Percentiles rank a stretch among this genome's conserved stretches.
Conservation (phyloP, 1,140 invertebrate genomes). For the Grapholita molesta region DNA sequence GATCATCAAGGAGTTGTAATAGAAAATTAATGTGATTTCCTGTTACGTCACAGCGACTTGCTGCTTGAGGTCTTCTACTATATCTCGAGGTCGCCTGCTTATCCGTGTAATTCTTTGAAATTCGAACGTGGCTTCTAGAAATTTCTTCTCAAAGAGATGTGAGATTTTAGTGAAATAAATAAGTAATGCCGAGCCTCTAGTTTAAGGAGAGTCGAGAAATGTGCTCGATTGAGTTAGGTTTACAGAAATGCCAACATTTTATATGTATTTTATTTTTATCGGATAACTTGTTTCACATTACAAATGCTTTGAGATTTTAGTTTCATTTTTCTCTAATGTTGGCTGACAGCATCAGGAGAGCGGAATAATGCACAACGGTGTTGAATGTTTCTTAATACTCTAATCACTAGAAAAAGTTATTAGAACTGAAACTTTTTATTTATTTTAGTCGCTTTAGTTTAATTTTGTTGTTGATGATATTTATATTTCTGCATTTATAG, state of each 20-base stretch:
- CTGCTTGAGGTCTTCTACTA: conserved; percentile 6
- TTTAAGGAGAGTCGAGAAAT: conserved; percentile 37
- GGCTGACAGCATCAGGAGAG: neutral
- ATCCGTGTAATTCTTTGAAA: neutral
- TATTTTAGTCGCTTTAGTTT: neutral
- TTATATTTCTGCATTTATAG: conserved; percentile 9
- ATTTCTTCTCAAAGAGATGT: conserved; percentile 33
- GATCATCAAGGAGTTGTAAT: conserved; percentile 10
- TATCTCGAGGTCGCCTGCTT: conserved; percentile 3
- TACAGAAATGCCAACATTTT: conserved; percentile 10
- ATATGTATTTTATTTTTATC: conserved; percentile 1
- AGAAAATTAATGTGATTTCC: conserved; percentile 17
- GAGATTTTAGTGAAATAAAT: conserved; percentile 49
- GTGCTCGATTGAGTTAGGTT: neutral
- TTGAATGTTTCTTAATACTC: conserved; percentile 1
- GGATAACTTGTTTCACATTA: neutral
- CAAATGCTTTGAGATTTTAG: neutral
- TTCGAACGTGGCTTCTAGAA: conserved; percentile 38
- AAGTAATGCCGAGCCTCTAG: conserved; percentile 47
- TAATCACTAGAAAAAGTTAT: neutral
- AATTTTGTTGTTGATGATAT: conserved; percentile 3
- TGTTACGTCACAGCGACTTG: neutral
- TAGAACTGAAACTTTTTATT: neutral
- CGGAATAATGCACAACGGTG: neutral
- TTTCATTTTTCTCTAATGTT: neutral